These are phyloP conservation scores for Pelecanus crispus DNA, from an alignment of 2,113 vertebrate genomes.

Conservation along the genomic window DNA sequence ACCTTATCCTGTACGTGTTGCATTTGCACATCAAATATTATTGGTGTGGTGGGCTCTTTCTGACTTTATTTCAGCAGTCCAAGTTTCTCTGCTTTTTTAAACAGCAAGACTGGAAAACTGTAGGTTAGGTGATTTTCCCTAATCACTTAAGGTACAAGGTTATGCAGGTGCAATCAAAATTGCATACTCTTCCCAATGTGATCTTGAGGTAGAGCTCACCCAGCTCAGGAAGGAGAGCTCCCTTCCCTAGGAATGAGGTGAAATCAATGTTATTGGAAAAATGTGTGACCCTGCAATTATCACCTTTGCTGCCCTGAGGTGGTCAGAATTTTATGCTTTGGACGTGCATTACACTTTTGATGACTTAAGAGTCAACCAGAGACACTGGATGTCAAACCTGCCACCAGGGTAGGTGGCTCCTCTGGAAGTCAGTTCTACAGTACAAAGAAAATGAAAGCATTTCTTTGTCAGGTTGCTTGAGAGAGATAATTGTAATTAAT, in stretches of 20 bases:
- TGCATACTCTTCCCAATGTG: neutral
- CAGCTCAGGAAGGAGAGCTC: neutral
- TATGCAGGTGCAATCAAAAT: neutral
- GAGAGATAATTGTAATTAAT: neutral
- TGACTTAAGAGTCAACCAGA: neutral
- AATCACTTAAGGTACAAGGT: neutral
- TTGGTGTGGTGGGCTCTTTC: neutral
- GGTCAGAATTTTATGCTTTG: neutral
- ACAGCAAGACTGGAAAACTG: neutral
- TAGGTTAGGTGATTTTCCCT: neutral
- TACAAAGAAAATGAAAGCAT: neutral
- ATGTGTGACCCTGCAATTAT: neutral
- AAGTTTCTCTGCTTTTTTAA: neutral
- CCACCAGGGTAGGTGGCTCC: neutral
- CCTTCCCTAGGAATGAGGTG: neutral
- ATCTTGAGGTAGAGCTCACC: neutral
- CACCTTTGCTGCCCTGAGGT: neutral
- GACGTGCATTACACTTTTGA: neutral
- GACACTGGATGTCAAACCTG: neutral
- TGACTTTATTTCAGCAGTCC: neutral
- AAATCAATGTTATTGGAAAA: neutral
- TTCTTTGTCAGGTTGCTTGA: neutral
- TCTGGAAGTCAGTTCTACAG: neutral
- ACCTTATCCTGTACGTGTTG: neutral
- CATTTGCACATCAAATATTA: neutral